A percentile compares a stretch with the other conserved stretches of the same genome.
phyloP scores from a whole-genome alignment of 2,797 vertebrate species.

The Urosaurus nigricauda region DNA sequence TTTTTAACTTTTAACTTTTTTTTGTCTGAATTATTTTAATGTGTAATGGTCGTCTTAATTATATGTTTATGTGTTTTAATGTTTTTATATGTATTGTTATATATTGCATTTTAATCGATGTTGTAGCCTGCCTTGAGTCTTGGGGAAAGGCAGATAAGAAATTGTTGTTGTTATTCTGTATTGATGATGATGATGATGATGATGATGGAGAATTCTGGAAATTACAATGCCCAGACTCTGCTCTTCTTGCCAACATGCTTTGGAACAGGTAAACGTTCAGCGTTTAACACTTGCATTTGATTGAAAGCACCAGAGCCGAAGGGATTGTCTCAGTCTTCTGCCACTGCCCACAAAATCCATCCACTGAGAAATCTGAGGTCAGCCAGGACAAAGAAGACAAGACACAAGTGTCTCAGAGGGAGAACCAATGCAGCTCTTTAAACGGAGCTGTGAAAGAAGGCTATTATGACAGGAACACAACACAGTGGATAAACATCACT shows the following conservation, averaged over 20 bases:
- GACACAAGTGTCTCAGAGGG: not conserved
- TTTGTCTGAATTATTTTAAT: no score
- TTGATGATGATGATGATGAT: no score
- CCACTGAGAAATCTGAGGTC: slow-evolving; percentile 19
- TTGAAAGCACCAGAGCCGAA: not conserved
- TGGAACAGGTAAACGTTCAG: not conserved
- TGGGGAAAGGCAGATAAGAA: no score
- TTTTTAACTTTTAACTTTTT: no score
- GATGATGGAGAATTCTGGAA: no score
- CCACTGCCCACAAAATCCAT: not conserved
- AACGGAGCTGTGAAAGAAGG: slow-evolving; percentile 14
- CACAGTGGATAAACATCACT: not conserved
- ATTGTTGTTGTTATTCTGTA: no score
- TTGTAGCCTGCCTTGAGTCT: no score
- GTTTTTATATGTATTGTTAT: no score
- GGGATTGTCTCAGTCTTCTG: not conserved
- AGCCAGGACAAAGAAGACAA: slow-evolving; percentile 27
- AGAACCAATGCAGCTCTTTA: not conserved
- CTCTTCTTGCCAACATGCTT: not conserved
- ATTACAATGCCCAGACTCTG: no score
- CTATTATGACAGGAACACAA: slow-evolving; percentile 1
- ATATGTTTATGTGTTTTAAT: no score
- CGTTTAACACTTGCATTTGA: not conserved
- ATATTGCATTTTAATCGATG: no score
- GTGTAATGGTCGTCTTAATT: no score